Evolutionary conservation across 2,113 vertebrate species (phyloP).

Genomic region (Xerus inauris): DNA sequence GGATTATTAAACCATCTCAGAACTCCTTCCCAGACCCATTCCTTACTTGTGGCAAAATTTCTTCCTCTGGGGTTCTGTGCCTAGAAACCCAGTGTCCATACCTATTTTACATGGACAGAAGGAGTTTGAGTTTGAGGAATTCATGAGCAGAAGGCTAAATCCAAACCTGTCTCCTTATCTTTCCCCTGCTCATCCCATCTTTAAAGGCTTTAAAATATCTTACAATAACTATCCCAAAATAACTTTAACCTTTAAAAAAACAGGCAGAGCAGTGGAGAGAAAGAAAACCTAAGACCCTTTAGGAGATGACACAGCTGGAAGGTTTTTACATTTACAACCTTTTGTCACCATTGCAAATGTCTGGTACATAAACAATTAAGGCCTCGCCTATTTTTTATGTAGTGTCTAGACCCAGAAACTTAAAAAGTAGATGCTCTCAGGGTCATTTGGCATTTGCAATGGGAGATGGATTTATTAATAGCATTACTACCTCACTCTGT

Average conservation of each 20-base stretch:
- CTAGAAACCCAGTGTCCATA: neutral
- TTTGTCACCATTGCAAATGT: neutral
- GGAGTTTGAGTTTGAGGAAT: neutral
- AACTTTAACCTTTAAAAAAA: neutral
- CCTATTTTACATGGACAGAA: neutral
- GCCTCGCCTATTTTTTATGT: neutral
- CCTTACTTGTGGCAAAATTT: neutral
- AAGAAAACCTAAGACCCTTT: neutral
- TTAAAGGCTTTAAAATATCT: neutral
- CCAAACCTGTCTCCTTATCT: neutral
- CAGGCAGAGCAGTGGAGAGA: neutral
- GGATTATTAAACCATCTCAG: neutral
- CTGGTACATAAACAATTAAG: neutral
- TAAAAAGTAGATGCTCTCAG: neutral
- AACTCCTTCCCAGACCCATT: neutral
- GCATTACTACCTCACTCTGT: neutral
- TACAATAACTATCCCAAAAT: neutral
- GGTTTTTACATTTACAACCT: neutral
- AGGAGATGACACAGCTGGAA: neutral
- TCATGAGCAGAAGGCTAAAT: neutral
- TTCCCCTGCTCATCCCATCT: neutral
- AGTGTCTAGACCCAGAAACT: conserved; percentile 5
- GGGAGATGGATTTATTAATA: neutral
- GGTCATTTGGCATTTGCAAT: neutral
- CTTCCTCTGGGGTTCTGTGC: neutral